These are phyloP conservation scores for Takifugu flavidus DNA, from an alignment of 2,113 vertebrate genomes.

Conservation along the genomic window DNA sequence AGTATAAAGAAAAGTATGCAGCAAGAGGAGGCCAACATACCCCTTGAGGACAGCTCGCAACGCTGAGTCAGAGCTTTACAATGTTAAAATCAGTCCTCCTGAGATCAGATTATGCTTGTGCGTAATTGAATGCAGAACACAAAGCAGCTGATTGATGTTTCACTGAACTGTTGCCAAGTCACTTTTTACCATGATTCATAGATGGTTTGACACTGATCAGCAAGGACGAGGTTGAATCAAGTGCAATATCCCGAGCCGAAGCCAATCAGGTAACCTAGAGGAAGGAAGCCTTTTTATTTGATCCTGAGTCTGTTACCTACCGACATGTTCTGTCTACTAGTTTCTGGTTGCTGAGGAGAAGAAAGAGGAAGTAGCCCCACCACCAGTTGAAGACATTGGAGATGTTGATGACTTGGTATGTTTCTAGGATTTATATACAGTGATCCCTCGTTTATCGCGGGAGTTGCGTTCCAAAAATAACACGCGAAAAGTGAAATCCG, in stretches of 20 bases:
- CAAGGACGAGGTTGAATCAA: slow-evolving; percentile 83
- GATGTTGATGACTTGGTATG: slow-evolving; percentile 95
- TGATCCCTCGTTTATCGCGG: not conserved
- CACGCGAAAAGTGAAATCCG: too few relatives aligned
- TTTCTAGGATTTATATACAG: not conserved
- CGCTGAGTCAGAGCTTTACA: slow-evolving; percentile 1
- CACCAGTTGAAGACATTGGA: slow-evolving; percentile 74
- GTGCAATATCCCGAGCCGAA: slow-evolving; percentile 79
- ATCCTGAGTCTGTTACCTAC: not conserved
- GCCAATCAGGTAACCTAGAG: slow-evolving; percentile 83
- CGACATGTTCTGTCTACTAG: slow-evolving; percentile 58
- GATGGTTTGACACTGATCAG: slow-evolving; percentile 88
- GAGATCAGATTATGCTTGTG: slow-evolving; percentile 13
- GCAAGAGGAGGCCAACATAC: too few relatives aligned
- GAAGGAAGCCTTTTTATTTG: too few relatives aligned
- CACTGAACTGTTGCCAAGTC: not conserved
- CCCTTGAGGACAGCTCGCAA: too few relatives aligned
- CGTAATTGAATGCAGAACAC: slow-evolving; percentile 5
- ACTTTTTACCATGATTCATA: slow-evolving; percentile 53
- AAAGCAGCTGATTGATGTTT: slow-evolving; percentile 5
- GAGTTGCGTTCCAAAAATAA: too few relatives aligned
- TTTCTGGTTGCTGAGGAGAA: slow-evolving; percentile 81
- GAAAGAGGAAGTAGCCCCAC: slow-evolving; percentile 51
- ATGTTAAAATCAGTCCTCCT: slow-evolving; percentile 22
- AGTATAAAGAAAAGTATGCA: too few relatives aligned